A percentile compares a stretch with the other conserved stretches of the same genome.
Evolutionary conservation across 1,140 invertebrate genomes (phyloP).

Genomic region (Ditylenchus dipsaci): DNA sequence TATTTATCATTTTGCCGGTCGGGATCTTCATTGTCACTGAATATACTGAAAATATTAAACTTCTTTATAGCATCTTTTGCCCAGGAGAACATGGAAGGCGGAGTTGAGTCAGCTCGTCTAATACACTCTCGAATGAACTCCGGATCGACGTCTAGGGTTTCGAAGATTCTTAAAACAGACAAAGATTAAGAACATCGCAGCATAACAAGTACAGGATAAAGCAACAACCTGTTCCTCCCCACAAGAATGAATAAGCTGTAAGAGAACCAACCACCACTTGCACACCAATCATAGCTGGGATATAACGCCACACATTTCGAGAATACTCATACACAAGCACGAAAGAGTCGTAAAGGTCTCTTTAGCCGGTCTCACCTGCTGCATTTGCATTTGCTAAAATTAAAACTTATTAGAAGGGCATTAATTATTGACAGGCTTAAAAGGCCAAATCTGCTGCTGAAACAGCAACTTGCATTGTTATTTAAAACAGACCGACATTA

Average conservation of each 20-base stretch:
- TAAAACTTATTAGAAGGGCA: too few species aligned
- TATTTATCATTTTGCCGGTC: too few species aligned
- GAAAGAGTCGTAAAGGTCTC: too few species aligned
- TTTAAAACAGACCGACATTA: too few species aligned
- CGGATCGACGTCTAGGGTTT: slow-evolving; percentile 1
- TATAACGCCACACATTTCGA: not conserved
- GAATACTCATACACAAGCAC: not conserved
- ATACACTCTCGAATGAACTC: slow-evolving; percentile 5
- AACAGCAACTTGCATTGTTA: too few species aligned
- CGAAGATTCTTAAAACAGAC: slow-evolving; percentile 1
- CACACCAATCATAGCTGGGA: not conserved
- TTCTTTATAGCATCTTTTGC: too few species aligned
- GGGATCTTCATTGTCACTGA: too few species aligned
- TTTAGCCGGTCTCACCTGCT: too few species aligned
- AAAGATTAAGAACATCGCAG: not conserved
- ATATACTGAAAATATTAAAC: too few species aligned
- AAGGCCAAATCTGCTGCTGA: too few species aligned
- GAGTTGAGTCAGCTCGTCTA: not conserved
- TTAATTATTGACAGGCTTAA: too few species aligned
- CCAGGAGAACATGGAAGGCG: not conserved
- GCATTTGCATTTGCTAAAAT: too few species aligned
- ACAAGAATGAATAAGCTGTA: not conserved
- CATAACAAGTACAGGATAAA: not conserved
- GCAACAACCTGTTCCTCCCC: slow-evolving; percentile 1
- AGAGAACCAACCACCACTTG: not conserved